Percentiles rank a stretch among this genome's conserved stretches.
phyloP scores from a whole-genome alignment of 2,797 vertebrate genomes.

The Anas flavirostris region DNA sequence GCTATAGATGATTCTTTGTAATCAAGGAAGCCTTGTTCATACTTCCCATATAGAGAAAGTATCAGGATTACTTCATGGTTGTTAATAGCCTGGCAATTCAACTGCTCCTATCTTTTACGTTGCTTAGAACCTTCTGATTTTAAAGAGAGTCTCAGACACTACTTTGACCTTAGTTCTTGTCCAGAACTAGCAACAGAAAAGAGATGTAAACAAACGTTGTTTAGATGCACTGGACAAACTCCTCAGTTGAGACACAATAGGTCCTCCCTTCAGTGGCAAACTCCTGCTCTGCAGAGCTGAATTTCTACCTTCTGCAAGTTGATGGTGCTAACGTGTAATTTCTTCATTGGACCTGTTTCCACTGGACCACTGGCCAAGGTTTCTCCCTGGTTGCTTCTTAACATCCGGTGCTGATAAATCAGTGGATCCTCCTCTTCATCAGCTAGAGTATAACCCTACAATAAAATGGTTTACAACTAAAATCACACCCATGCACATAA shows the following conservation, averaged over 20 bases:
- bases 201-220: not conserved
- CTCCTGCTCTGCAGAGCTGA: fast-evolving
- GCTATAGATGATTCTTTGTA: not conserved
- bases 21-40: not conserved
- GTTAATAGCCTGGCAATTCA: not conserved
- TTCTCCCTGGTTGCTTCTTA: slow-evolving; percentile 90
- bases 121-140: not conserved
- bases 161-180: not conserved
- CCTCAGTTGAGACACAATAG: not conserved
- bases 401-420: slow-evolving; percentile 93
- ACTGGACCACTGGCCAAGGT: slow-evolving; percentile 89
- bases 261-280: not conserved
- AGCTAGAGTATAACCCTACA: slow-evolving; percentile 94
- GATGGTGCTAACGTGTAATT: slow-evolving; percentile 97
- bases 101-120: not conserved
- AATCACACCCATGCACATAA: not conserved
- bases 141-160: not conserved
- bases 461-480: not conserved
- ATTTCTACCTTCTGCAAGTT: slow-evolving; percentile 93
- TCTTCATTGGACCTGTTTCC: slow-evolving; percentile 97
- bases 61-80: not conserved
- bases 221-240: not conserved
- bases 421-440: slow-evolving; percentile 97
- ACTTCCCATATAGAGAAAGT: not conserved
- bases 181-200: not conserved